These are phyloP conservation scores for Fistularia commersonii DNA, from an alignment of 2,797 vertebrate species.

Conservation along the genomic window DNA sequence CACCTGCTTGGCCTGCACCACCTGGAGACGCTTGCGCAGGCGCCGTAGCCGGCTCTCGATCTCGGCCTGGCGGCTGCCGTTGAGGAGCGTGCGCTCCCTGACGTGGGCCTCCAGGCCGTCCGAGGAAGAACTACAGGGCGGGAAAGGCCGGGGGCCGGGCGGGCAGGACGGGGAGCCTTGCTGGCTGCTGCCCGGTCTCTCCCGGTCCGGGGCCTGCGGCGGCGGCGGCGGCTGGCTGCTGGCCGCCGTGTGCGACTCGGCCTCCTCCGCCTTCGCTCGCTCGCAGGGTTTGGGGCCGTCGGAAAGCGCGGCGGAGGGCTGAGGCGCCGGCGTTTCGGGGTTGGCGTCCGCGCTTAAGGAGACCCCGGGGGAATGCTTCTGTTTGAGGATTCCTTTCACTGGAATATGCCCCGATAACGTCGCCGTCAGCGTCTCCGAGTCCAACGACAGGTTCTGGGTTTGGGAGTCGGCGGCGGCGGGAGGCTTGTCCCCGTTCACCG, in stretches of 20 bases:
- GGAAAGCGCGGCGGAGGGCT: conserved; percentile 48
- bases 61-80: conserved; percentile 82
- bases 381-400: conserved; percentile 79
- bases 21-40: conserved; percentile 92
- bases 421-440: conserved; percentile 59
- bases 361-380: conserved; percentile 67
- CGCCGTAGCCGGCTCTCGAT: conserved; percentile 88
- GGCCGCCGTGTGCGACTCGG: conserved; percentile 44
- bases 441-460: conserved; percentile 65
- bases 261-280: conserved; percentile 44
- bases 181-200: conserved; percentile 58
- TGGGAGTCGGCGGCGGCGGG: conserved; percentile 67
- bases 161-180: conserved; percentile 45
- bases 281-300: conserved; percentile 46
- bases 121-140: conserved; percentile 54
- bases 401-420: conserved; percentile 80
- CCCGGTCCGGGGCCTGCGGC: conserved; percentile 30
- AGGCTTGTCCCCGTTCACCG: conserved; percentile 74
- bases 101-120: conserved; percentile 80
- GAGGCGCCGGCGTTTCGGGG: conserved; percentile 51
- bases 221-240: conserved; percentile 25
- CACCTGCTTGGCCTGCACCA: conserved; percentile 97
- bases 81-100: conserved; percentile 83
- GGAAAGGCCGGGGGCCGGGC: conserved; percentile 33
- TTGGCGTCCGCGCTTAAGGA: conserved; percentile 55